These are phyloP conservation scores for Eurytoma californica DNA, from an alignment of 2,888 invertebrate genomes.

Conservation along the genomic window DNA sequence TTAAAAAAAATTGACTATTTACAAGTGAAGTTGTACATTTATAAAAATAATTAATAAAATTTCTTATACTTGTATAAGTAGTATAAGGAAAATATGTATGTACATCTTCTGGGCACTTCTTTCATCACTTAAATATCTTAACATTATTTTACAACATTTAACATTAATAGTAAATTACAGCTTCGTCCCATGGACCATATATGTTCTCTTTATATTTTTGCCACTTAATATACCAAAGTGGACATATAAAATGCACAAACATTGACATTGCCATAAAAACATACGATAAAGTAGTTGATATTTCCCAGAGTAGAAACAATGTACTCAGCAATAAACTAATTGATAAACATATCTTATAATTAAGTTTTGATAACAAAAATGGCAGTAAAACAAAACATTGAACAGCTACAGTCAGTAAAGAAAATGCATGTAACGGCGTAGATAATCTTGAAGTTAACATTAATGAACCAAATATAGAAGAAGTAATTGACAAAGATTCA, in stretches of 20 bases:
- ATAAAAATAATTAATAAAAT: no score
- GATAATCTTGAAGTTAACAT: constrained; percentile 95
- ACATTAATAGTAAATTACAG: constrained; percentile 76
- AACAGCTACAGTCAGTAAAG: constrained; percentile 91
- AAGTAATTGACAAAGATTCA: constrained; percentile 93
- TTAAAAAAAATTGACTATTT: no score
- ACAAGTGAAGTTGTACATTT: no score
- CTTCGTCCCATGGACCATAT: constrained; percentile 99
- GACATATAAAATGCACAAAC: constrained; percentile 85
- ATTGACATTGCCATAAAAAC: constrained; percentile 80
- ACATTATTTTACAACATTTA: not conserved
- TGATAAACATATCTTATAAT: constrained; percentile 78
- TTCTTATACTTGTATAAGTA: no score
- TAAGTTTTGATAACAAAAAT: constrained; percentile 82
- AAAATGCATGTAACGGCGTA: constrained; percentile 90
- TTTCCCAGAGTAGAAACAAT: constrained; percentile 75
- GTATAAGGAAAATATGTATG: no score
- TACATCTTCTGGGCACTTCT: no score
- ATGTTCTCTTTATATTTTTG: constrained; percentile 92
- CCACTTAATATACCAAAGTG: constrained; percentile 84
- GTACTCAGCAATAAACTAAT: constrained; percentile 77
- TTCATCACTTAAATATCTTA: no score
- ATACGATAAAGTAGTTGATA: constrained; percentile 78
- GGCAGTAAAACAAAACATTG: constrained; percentile 93
- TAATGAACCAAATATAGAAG: constrained; percentile 95